Percentiles rank a stretch among this genome's conserved stretches.
Evolutionary conservation across 2,113 vertebrate species (phyloP).

Genomic region (Australoheros scitulus): DNA sequence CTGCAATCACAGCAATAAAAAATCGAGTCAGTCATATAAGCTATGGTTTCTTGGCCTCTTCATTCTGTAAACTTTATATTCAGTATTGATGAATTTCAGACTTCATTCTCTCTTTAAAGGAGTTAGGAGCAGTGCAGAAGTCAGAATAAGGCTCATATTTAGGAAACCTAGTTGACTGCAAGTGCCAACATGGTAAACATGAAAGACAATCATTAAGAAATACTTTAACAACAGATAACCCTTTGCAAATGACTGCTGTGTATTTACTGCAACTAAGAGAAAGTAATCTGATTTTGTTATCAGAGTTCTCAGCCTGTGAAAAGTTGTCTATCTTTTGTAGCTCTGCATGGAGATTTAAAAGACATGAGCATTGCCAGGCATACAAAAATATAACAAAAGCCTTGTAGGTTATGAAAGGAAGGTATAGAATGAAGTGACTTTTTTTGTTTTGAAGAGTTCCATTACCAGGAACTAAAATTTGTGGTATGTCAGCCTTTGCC

Average conservation of each 20-base stretch:
- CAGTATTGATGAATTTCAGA: not conserved
- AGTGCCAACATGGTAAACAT: not conserved
- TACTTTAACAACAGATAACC: not conserved
- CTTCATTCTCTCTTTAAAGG: not conserved
- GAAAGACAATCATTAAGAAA: not conserved
- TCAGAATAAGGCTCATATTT: slow-evolving; percentile 11
- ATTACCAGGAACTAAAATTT: not conserved
- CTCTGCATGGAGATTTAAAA: not conserved
- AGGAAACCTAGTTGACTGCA: not conserved
- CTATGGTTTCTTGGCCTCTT: not conserved
- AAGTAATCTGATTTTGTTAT: not conserved
- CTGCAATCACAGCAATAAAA: not conserved
- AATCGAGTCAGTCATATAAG: not conserved
- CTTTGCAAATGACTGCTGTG: not conserved
- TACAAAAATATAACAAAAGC: not conserved
- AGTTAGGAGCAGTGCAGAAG: not conserved
- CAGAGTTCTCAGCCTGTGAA: not conserved
- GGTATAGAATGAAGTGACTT: not conserved
- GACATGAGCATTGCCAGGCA: not conserved
- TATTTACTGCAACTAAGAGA: not conserved
- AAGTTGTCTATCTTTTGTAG: not conserved
- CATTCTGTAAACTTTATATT: not conserved
- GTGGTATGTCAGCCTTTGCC: not conserved
- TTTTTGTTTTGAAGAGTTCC: not conserved
- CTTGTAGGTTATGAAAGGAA: not conserved